Percentiles rank a stretch among this genome's conserved stretches.
These are phyloP conservation scores for Peribatodes rhomboidaria DNA, from an alignment of 2,888 invertebrate genomes.

Conservation along the genomic window DNA sequence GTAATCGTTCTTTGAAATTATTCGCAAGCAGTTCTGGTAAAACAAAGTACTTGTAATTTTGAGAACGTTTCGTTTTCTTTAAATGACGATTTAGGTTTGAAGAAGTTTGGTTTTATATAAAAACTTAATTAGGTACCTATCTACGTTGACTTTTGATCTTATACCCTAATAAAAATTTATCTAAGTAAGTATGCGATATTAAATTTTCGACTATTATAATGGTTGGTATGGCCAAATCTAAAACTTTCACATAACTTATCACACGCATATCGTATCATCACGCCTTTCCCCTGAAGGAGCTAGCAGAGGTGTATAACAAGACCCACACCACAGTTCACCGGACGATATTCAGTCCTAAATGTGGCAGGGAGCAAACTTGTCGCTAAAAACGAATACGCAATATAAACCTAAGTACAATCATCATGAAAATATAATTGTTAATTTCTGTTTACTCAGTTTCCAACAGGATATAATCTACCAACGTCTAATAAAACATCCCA, in stretches of 20 bases:
- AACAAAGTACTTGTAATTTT: background rate
- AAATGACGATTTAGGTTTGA: background rate
- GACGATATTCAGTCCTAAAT: too few species aligned
- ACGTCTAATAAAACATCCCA: conserved; percentile 12
- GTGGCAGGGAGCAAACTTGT: too few species aligned
- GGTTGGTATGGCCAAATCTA: too few species aligned
- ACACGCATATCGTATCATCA: too few species aligned
- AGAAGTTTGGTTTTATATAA: background rate
- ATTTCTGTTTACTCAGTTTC: background rate
- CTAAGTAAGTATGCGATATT: too few species aligned
- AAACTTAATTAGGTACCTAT: background rate
- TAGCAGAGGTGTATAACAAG: too few species aligned
- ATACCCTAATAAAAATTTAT: too few species aligned
- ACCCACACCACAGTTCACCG: too few species aligned
- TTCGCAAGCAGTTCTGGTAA: conserved; percentile 13
- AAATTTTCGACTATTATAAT: too few species aligned
- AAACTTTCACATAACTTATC: background rate
- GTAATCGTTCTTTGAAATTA: conserved; percentile 27
- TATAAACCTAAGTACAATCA: too few species aligned
- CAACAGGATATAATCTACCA: conserved; percentile 17
- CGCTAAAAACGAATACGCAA: too few species aligned
- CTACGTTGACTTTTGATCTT: background rate
- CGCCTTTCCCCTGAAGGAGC: too few species aligned
- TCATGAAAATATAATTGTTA: background rate
- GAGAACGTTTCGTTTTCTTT: background rate